Conservation (phyloP, 2,113 vertebrate species). For the Atractosteus spatula region DNA sequence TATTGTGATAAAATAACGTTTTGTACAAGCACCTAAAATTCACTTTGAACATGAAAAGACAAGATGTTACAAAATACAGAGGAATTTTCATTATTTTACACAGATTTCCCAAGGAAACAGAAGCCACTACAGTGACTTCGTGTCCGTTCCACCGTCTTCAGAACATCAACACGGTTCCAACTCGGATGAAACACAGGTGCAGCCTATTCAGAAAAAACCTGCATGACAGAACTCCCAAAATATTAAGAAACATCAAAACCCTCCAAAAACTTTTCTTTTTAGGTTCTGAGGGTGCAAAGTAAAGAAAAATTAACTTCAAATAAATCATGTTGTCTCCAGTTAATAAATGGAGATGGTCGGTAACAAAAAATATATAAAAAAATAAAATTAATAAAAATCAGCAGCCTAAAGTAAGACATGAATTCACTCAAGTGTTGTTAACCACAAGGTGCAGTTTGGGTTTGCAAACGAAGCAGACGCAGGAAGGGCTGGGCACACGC, state of each 20-base stretch:
- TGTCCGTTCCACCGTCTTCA: no score
- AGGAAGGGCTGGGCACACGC: no score
- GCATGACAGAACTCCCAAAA: no score
- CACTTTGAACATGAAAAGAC: slow-evolving; percentile 42
- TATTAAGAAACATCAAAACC: no score
- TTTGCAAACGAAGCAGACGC: no score
- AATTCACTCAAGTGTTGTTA: not conserved
- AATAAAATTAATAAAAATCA: slow-evolving; percentile 7
- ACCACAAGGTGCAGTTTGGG: slow-evolving; percentile 17
- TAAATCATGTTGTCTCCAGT: slow-evolving; percentile 7
- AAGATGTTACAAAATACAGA: slow-evolving; percentile 30
- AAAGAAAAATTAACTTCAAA: not conserved
- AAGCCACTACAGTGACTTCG: no score
- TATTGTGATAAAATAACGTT: slow-evolving; percentile 64
- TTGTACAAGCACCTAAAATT: slow-evolving; percentile 51
- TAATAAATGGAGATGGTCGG: not conserved
- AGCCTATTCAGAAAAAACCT: no score
- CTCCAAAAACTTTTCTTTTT: no score
- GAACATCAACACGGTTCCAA: no score
- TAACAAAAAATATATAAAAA: slow-evolving; percentile 1
- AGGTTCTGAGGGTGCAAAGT: no score
- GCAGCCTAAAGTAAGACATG: slow-evolving; percentile 2
- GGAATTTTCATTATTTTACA: not conserved
- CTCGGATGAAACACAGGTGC: no score
- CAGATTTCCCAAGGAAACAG: no score